Base-by-base conservation (phyloP, 2,113 vertebrate genomes). In the Lasiurus borealis region DNA sequence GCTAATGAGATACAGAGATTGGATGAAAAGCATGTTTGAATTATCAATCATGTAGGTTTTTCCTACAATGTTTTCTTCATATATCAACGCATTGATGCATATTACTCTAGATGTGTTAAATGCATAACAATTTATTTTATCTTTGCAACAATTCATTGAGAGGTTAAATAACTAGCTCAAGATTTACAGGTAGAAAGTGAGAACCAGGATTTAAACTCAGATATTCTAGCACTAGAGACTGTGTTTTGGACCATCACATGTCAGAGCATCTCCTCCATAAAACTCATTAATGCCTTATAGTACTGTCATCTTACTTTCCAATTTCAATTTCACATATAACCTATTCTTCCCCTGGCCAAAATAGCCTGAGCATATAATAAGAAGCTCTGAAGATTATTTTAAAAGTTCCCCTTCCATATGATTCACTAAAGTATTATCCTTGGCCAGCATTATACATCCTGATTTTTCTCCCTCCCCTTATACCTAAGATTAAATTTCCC, bases 281-380 rank as follows among this genome's bases (percentile, higher is more conserved):
- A 86, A 85, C 5, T 72, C 21, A 34, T 11, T 50, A 27, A 34
- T 57, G 31, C 50, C 80, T 18, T 90, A 27, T 6, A 89, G 29
- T 64, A 93, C 90, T 88, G 34, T 40, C 57, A 71, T 64, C 23
- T 95, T 90, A 62, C 25, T 66, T 96, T 94, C 21, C 27, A 75
- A 66, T 85, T 36, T 94, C 66, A 87, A 19, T 80, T 93, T 64
- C 73, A 62, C 64, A 89, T 80, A 82, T 83, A 31, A 57, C 12
- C 36, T 81, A 10, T 40, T 7, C 44, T 90, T 89, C 5, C 62
- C 8, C 15, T 73, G 25, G 21, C 15, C 40, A 87, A 8, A 78
- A 0, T 4, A 91, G 16, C 48, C 34, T 93, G 48, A 73, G 52
- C 40, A 48, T 73, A 10, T 77, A 57, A 54, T 73, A 75, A 91